phyloP scores from a whole-genome alignment of 2,888 invertebrate species.

The Agapostemon virescens region DNA sequence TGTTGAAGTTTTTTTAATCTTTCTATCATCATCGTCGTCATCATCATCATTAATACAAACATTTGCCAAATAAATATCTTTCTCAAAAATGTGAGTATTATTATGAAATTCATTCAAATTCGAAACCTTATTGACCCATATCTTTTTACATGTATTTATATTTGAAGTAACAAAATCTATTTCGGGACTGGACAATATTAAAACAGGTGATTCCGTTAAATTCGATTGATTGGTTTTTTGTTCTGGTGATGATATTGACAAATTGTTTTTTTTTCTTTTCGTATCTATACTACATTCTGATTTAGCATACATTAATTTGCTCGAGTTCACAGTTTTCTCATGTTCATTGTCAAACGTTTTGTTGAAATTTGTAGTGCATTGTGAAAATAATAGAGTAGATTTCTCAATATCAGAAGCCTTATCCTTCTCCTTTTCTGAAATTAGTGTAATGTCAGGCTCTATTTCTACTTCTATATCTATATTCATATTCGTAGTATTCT shows the following conservation, averaged over 20 bases:
- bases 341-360: neutral
- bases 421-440: neutral
- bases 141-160: constrained; percentile 5
- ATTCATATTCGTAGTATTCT: constrained; percentile 10
- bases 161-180: constrained; percentile 28
- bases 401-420: constrained; percentile 1
- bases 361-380: neutral
- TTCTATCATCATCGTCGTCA: neutral
- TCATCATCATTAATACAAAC: constrained; percentile 30
- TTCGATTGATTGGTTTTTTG: neutral
- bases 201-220: constrained; percentile 21
- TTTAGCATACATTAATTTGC: constrained; percentile 22
- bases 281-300: constrained; percentile 29
- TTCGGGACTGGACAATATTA: constrained; percentile 52
- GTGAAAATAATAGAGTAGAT: neutral
- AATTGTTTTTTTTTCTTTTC: constrained; percentile 19
- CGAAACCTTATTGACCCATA: neutral
- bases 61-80: constrained; percentile 55
- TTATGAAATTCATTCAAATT: constrained; percentile 3
- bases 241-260: neutral
- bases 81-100: constrained; percentile 31
- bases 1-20: neutral
- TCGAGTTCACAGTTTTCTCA: neutral
- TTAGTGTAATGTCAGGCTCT: neutral
- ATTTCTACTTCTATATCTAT: constrained; percentile 18